Base-by-base conservation (phyloP, 2,113 vertebrate genomes). In the Polypterus senegalus region DNA sequence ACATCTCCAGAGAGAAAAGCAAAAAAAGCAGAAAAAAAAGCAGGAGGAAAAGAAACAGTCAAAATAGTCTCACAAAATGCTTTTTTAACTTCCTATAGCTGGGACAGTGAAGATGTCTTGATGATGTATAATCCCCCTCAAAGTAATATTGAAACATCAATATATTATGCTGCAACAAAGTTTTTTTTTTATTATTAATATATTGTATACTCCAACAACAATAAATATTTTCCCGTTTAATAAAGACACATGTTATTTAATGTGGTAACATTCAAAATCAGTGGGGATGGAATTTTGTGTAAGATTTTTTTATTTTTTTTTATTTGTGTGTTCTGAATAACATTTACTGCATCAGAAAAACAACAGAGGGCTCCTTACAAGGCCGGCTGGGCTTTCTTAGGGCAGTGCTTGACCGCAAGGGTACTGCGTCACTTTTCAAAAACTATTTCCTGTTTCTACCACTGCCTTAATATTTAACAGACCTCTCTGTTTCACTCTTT, bases 361-460 rank as follows among this genome's bases (percentile, higher is more conserved):
- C 63, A 76, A 79, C 76, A 76, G 69, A 66, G 64, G 62, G 63
- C 67, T 57, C 70, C 76, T 73, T 67, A 77, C 52, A 55, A 60
- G 61, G 46, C 57, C 46, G 62, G 59, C 61, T 52, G 55, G 49
- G 47, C 52, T 69, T 66, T 63, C 64, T 57, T 44, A 57, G 68
- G 60, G 64, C 9, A 1, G 57, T 67, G 62, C 11, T 69, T 63
- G 62, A 65, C 61, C 69, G 56, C 60, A 61, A 66, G 70, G 69
- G 70, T 57, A 66, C 63, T 47, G 48, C 69, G 65, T 75, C 74
- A 67, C 67, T 71, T 65, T 72, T 76, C 74, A 70, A 47, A 9
- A 71, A 74, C 70, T 70, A 76, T 81, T 89, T 88, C 85, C 84
- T 87, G 82, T 81, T 76, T 71, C 68, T 59, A 74, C 73, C 54